Percentiles rank a stretch among this genome's conserved stretches.
phyloP scores from a whole-genome alignment of 2,888 invertebrate species.

The Melinopterus prodromus region DNA sequence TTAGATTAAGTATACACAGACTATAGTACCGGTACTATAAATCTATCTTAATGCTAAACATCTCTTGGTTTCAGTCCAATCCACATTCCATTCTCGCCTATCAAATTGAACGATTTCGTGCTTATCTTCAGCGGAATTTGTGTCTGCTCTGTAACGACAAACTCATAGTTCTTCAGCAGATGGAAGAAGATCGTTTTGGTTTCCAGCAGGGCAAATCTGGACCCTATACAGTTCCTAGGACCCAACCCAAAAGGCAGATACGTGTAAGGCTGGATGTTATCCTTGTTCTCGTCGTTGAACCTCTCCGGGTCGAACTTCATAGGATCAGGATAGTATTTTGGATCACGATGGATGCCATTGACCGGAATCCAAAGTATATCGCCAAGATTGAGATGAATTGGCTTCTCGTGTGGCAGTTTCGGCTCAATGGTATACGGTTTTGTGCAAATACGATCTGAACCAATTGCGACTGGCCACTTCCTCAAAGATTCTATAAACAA shows the following conservation, averaged over 20 bases:
- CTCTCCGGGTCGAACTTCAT: slow-evolving; percentile 53
- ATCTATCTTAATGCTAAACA: neutral
- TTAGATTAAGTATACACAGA: too few relatives aligned
- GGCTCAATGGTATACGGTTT: slow-evolving; percentile 46
- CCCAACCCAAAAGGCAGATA: slow-evolving; percentile 60
- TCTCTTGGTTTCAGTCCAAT: neutral
- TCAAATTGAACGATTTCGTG: neutral
- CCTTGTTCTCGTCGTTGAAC: slow-evolving; percentile 64
- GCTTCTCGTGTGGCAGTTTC: slow-evolving; percentile 37
- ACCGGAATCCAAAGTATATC: slow-evolving; percentile 47
- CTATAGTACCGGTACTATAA: neutral
- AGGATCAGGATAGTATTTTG: slow-evolving; percentile 49
- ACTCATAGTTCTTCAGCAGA: neutral
- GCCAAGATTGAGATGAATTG: slow-evolving; percentile 38
- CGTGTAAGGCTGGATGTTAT: slow-evolving; percentile 60
- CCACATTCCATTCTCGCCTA: neutral
- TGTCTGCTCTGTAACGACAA: neutral
- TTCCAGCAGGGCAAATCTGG: slow-evolving; percentile 52
- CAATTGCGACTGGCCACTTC: slow-evolving; percentile 47
- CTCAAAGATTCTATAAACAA: slow-evolving; percentile 44
- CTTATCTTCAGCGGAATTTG: neutral
- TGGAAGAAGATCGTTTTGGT: slow-evolving; percentile 47
- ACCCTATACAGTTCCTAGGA: slow-evolving; percentile 70
- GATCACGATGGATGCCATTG: slow-evolving; percentile 49
- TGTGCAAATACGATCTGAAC: slow-evolving; percentile 45